Base-by-base conservation (phyloP, 92 coral and sea anemone species). In the Porites rus region DNA sequence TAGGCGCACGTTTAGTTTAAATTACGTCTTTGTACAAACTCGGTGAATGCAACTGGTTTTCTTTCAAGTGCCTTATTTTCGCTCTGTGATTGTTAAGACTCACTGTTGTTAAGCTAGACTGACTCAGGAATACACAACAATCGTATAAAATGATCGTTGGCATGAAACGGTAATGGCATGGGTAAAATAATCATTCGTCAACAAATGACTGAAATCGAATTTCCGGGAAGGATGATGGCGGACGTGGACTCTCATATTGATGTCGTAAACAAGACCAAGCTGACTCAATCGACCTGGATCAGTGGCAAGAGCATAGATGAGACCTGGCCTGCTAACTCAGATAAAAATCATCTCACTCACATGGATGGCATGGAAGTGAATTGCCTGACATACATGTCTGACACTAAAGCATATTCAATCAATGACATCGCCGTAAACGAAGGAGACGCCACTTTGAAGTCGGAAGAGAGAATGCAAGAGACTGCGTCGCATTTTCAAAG, bases 191-290 rank as follows among this genome's bases (percentile, higher is more conserved):
- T 38, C 46, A 38, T 38, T 38, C 46, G 46, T 38, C 46, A 4
- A 38, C 46, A 38, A 38, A 38, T 31, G 46, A 38, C 46, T 38
- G 77, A 74, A 22, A 51, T 43, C 77, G 63, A 74, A 28, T 76
- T 28, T 78, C 82, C 82, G 82, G 72, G 72, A 38, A 19, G 31
- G 8, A 38, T 46, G 10, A 78, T 65, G 82, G 46, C 82, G 8
- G 31, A 38, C 46, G 46, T 38, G 46, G 46, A 38, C 46, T 3
- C 46, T 3, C 46, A 38, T 38, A 38, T 60, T 38, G 19, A 68
- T 3, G 19, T 63, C 6, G 53, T 69, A 46, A 46, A 63, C 72
- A 64, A 43, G 14, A 16, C 72, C 31, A 31, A n/a, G 43, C 70
- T 72, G 31, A 56, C 72, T 5, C 53, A 65, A 46, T 43, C 72